Evolutionary conservation across 1,140 invertebrate species (phyloP), one percentile per base, ranked within the genome.

Genomic region (Pseudachorutes palmiensis): DNA sequence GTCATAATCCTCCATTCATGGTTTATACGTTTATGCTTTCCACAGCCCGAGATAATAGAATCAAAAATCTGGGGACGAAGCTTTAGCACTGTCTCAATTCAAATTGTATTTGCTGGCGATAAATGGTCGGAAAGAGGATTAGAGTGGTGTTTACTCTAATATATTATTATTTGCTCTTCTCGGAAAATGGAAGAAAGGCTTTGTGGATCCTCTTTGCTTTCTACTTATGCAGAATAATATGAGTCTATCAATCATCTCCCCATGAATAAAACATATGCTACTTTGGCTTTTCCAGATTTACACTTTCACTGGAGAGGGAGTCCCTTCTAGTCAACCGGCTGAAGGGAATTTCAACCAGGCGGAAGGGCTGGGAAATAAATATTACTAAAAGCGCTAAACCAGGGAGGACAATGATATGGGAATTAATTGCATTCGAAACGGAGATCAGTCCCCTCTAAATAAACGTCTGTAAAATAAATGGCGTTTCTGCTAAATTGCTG

Each of bases 201-300:
- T n/a, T n/a, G n/a, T n/a, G n/a, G 51, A 55, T 5, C 24, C 51
- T 19, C 36, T 9, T 19, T 41, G 36, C 51, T 55, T 55, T 26
- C 51, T 55, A 26, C 51, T 55, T 55, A 55, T 55, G 51, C 51
- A 55, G 51, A 55, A 67, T 62, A 67, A 67, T 62, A 41, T 51
- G 59, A 26, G 60, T 61, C 67, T 69, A 69, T 69, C 67, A 64
- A 69, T 69, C 67, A 69, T 69, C 64, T 69, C 58, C 31, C 28
- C 31, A 69, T 69, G 67, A 69, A 69, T 69, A 69, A 69, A 69
- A 69, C 67, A 69, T 69, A 60, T 64, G 62, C 41, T 65, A 30
- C 36, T 29, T 9, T 9, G 59, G 9, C 19, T 61, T 22, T 5
- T 61, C 12, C 19, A 24, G 59, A 28, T 55, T 55, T 55, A 55